phyloP scores from a whole-genome alignment of 2,797 vertebrate species.

The Somateria mollissima region DNA sequence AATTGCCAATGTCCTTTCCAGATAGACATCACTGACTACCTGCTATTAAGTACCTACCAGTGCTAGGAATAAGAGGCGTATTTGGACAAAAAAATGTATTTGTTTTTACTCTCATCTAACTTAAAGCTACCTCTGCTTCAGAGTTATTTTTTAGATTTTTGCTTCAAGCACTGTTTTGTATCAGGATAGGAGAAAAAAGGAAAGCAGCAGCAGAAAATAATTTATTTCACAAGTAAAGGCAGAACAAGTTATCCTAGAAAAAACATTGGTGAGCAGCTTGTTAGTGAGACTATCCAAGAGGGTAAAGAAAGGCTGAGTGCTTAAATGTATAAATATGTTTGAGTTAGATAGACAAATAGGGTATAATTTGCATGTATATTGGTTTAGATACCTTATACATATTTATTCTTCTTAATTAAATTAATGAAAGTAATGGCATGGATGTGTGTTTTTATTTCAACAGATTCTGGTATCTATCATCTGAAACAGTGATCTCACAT shows the following conservation, averaged over 20 bases:
- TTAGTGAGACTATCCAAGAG: background rate
- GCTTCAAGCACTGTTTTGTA: background rate
- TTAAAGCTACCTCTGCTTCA: background rate
- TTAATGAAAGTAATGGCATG: background rate
- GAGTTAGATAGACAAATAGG: background rate
- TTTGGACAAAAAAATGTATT: background rate
- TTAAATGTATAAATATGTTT: background rate
- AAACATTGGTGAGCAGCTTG: background rate
- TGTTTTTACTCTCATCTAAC: background rate
- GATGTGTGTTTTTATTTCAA: background rate
- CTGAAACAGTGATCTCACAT: background rate
- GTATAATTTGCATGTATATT: background rate
- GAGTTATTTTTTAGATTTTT: background rate
- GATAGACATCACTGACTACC: background rate
- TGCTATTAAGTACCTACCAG: background rate
- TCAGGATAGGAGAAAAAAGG: background rate
- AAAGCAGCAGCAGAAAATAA: background rate
- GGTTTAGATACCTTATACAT: background rate
- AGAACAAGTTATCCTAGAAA: background rate
- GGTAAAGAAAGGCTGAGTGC: background rate
- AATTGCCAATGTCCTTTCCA: background rate
- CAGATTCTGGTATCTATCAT: background rate
- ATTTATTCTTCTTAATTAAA: background rate
- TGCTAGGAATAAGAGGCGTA: background rate
- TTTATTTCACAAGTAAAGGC: background rate